These are phyloP conservation scores for Euplagia quadripunctaria DNA, from an alignment of 2,888 invertebrate species.

Conservation along the genomic window DNA sequence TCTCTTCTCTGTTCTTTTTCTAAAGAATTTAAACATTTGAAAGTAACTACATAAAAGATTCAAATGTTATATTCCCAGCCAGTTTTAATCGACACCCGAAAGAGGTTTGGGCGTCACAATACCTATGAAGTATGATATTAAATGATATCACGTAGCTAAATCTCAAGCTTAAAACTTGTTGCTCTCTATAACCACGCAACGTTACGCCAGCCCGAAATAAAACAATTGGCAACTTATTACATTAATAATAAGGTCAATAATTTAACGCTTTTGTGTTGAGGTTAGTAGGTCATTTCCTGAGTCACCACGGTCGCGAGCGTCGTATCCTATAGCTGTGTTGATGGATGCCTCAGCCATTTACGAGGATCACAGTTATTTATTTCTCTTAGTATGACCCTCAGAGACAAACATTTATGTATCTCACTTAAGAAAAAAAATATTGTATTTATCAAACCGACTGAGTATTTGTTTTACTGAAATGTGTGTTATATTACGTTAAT, in stretches of 20 bases:
- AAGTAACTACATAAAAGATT: too few species aligned
- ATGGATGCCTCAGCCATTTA: neutral
- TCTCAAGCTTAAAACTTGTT: neutral
- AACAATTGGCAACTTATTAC: neutral
- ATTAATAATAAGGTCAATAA: slow-evolving; percentile 3
- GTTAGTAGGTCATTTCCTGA: slow-evolving; percentile 4
- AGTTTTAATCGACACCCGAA: too few species aligned
- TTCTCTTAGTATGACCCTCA: slow-evolving; percentile 2
- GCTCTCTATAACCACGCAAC: neutral
- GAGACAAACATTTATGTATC: neutral
- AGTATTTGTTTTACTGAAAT: neutral
- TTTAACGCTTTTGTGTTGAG: neutral
- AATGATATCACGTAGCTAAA: too few species aligned
- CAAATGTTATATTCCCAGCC: too few species aligned
- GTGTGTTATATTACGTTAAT: neutral
- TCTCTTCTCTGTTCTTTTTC: too few species aligned
- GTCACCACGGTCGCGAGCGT: neutral
- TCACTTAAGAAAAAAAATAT: neutral
- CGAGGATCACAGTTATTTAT: neutral
- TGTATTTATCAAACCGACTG: neutral
- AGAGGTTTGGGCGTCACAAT: too few species aligned
- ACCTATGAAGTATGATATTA: too few species aligned
- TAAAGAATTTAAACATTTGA: too few species aligned
- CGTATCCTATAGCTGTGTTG: neutral
- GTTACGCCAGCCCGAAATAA: neutral